Conservation (phyloP, 2,113 vertebrate genomes). For the Tragulus kanchil region DNA sequence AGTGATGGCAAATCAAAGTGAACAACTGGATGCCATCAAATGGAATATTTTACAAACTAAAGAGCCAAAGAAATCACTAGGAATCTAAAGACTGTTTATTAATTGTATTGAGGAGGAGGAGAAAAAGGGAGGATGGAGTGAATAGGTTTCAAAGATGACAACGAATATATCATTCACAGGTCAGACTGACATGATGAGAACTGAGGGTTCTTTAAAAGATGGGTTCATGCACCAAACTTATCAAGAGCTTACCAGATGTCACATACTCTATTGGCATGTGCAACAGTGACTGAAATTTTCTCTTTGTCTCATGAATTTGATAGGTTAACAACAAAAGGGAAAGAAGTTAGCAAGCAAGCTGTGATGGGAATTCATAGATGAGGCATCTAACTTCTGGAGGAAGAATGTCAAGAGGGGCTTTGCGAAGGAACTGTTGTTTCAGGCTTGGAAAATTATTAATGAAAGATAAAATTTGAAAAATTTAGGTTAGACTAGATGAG, state of each 20-base stretch:
- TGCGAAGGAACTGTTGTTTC: not conserved
- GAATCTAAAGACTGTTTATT: not conserved
- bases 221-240: not conserved
- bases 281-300: not conserved
- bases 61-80: not conserved
- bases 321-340: not conserved
- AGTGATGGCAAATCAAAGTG: not conserved
- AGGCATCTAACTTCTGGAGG: not conserved
- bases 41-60: not conserved
- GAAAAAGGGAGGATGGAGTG: not conserved
- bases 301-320: not conserved
- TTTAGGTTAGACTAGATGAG: not conserved
- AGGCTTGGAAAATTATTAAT: not conserved
- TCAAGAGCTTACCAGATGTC: not conserved
- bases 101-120: not conserved
- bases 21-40: not conserved
- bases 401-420: not conserved
- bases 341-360: not conserved
- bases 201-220: not conserved
- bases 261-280: accelerated
- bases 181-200: not conserved
- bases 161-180: not conserved
- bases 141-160: not conserved
- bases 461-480: not conserved
- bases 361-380: not conserved